Evolutionary conservation across 2,888 invertebrate species (phyloP).

Genomic region (Parochlus steinenii): DNA sequence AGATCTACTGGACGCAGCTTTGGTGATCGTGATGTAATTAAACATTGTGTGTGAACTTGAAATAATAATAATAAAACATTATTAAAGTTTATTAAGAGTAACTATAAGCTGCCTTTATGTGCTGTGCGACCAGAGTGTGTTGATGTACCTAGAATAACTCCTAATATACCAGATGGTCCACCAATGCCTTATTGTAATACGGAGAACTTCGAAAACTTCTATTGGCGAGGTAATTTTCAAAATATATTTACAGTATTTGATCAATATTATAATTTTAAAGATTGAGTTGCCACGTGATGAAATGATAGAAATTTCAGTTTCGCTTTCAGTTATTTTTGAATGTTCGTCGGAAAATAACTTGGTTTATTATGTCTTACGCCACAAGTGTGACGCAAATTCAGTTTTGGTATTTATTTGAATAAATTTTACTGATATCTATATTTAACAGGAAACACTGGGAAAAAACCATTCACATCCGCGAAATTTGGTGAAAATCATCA

Average conservation of each 20-base stretch:
- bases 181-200: no score
- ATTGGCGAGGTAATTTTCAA: no score
- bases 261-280: no score
- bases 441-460: slow-evolving; percentile 22
- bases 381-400: slow-evolving; percentile 13
- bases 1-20: slow-evolving; percentile 20
- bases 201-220: no score
- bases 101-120: slow-evolving; percentile 50
- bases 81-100: slow-evolving; percentile 44
- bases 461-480: slow-evolving; percentile 25
- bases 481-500: slow-evolving; percentile 30
- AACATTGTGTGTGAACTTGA: background rate
- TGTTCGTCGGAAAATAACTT: no score
- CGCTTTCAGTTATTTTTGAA: no score
- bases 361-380: slow-evolving; percentile 17
- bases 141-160: slow-evolving; percentile 41
- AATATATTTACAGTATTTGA: no score
- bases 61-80: background rate
- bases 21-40: slow-evolving; percentile 22
- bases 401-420: slow-evolving; percentile 8
- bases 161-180: no score
- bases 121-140: slow-evolving; percentile 50
- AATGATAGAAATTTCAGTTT: no score
- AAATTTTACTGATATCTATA: background rate
- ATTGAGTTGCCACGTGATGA: no score